A percentile compares a stretch with the other conserved stretches of the same genome.
Evolutionary conservation across 1,140 invertebrate species (phyloP).

Genomic region (Dinoponera quadriceps): DNA sequence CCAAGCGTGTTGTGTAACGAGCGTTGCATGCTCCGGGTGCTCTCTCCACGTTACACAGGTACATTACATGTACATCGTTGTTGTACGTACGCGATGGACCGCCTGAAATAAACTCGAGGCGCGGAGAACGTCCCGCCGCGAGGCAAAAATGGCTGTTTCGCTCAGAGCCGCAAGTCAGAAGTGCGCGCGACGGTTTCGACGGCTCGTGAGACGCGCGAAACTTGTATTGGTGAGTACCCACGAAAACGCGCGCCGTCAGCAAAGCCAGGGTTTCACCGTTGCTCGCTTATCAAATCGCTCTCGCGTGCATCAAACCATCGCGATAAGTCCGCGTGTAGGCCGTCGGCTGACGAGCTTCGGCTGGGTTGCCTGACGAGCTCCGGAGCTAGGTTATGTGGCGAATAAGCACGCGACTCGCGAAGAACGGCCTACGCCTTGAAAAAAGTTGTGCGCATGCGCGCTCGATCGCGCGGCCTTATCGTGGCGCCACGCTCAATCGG

Average conservation of each 20-base stretch:
- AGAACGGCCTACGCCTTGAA: slow-evolving; percentile 18
- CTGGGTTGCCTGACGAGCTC: background rate
- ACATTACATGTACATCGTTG: background rate
- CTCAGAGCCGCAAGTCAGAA: background rate
- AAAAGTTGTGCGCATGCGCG: slow-evolving; percentile 37
- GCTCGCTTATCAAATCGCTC: slow-evolving; percentile 15
- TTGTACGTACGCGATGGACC: background rate
- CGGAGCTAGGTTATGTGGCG: slow-evolving; percentile 34
- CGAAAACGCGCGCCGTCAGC: background rate
- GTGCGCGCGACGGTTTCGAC: slow-evolving; percentile 6
- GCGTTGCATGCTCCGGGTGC: background rate
- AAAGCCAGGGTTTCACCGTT: background rate
- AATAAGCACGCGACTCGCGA: slow-evolving; percentile 14
- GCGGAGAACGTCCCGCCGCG: background rate
- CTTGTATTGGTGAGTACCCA: slow-evolving; percentile 14
- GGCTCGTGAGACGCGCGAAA: slow-evolving; percentile 3
- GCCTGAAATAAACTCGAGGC: background rate
- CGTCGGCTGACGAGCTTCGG: background rate
- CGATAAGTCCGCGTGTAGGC: slow-evolving; percentile 12
- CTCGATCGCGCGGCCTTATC: slow-evolving; percentile 3
- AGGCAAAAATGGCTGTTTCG: background rate
- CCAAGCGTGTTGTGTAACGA: background rate
- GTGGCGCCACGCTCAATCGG: slow-evolving; percentile 21
- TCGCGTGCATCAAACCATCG: slow-evolving; percentile 35
- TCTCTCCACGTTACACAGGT: background rate